Percentiles rank a stretch among this genome's conserved stretches.
Conservation (phyloP, 2,113 vertebrate species). For the Turnix velox region DNA sequence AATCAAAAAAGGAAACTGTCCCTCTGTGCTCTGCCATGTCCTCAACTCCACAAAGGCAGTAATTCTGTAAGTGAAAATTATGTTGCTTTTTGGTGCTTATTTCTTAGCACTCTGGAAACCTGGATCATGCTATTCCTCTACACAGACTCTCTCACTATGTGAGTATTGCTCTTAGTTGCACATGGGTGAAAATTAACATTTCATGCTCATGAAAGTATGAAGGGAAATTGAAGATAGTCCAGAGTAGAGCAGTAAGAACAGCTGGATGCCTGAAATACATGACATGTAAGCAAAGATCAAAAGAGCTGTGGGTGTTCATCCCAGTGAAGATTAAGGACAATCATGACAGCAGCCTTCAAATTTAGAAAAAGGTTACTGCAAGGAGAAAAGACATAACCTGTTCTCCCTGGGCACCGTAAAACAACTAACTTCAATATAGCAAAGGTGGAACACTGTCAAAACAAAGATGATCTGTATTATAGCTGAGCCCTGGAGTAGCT, state of each 20-base stretch:
- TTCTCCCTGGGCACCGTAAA: neutral
- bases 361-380: neutral
- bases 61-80: neutral
- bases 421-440: neutral
- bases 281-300: neutral
- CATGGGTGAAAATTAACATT: neutral
- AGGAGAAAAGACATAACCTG: neutral
- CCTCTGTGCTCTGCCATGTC: neutral
- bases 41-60: neutral
- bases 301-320: neutral
- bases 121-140: neutral
- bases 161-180: neutral
- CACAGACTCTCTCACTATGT: neutral
- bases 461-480: neutral
- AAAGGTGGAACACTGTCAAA: neutral
- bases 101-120: constrained; percentile 25
- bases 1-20: neutral
- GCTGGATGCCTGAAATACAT: neutral
- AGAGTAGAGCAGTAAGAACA: neutral
- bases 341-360: neutral
- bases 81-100: neutral
- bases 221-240: neutral
- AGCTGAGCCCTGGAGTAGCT: neutral
- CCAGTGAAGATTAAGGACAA: neutral
- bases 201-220: neutral